A percentile compares a stretch with the other conserved stretches of the same genome.
phyloP scores from a whole-genome alignment of 2,888 invertebrate genomes.

The Troides oblongomaculatus region DNA sequence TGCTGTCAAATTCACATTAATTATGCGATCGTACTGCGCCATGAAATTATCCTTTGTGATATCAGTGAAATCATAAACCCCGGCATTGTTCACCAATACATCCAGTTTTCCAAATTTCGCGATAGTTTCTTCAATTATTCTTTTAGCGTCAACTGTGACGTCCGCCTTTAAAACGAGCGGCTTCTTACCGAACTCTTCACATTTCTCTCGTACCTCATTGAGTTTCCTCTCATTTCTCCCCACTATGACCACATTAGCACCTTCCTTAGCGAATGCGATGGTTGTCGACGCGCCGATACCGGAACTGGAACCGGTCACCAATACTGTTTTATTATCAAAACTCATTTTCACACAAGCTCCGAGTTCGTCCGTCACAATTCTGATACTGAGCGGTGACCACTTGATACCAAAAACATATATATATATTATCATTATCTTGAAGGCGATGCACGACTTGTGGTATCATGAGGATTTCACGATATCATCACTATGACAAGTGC shows the following conservation, averaged over 20 bases:
- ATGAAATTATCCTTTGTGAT: constrained; percentile 38
- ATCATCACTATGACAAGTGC: too few relatives aligned
- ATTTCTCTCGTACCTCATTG: constrained; percentile 41
- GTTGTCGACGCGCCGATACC: constrained; percentile 48
- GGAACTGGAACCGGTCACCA: constrained; percentile 46
- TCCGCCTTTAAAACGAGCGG: constrained; percentile 44
- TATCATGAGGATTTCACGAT: too few relatives aligned
- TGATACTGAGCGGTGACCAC: too few relatives aligned
- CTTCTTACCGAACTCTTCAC: constrained; percentile 38
- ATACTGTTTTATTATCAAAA: constrained; percentile 44
- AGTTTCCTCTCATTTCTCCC: constrained; percentile 55
- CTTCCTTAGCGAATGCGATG: constrained; percentile 45
- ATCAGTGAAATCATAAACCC: constrained; percentile 28
- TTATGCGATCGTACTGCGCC: constrained; percentile 39
- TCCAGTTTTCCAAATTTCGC: constrained; percentile 40
- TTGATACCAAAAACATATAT: too few relatives aligned
- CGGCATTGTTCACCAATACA: constrained; percentile 46
- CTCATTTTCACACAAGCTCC: constrained; percentile 34
- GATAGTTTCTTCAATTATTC: constrained; percentile 40
- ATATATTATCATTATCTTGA: too few relatives aligned
- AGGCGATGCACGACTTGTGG: too few relatives aligned
- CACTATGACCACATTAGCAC: constrained; percentile 51
- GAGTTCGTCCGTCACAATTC: too few relatives aligned
- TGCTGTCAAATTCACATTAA: constrained; percentile 40
- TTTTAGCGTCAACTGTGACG: constrained; percentile 38